Percentiles rank a stretch among this genome's conserved stretches.
Evolutionary conservation across 2,888 invertebrate species (phyloP).

Genomic region (Spodoptera picta): DNA sequence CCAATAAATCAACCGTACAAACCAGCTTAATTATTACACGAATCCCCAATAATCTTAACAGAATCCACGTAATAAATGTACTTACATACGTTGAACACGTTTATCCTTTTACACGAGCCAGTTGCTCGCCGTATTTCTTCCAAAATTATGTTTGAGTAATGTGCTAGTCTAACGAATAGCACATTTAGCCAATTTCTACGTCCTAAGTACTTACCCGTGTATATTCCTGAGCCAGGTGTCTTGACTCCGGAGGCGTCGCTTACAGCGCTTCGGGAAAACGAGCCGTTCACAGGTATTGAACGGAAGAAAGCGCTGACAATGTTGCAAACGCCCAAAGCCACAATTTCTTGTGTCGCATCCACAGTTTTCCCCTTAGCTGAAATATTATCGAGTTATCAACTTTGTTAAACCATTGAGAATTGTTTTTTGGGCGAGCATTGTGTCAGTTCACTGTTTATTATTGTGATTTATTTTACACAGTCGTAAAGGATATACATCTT

Average conservation of each 20-base stretch:
- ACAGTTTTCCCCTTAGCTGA: slow-evolving; percentile 91
- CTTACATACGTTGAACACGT: slow-evolving; percentile 11
- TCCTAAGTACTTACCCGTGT: slow-evolving; percentile 87
- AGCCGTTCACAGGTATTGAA: slow-evolving; percentile 93
- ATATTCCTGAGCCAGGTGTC: slow-evolving; percentile 92
- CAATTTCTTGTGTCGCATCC: slow-evolving; percentile 94
- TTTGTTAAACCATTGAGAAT: slow-evolving; percentile 62
- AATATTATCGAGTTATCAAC: slow-evolving; percentile 61
- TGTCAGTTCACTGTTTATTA: slow-evolving; percentile 54
- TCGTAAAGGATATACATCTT: background rate
- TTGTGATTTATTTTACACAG: slow-evolving; percentile 45
- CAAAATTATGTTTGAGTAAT: slow-evolving; percentile 21
- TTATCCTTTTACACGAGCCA: slow-evolving; percentile 15
- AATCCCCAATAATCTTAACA: slow-evolving; percentile 28
- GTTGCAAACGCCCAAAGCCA: slow-evolving; percentile 93
- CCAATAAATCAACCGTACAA: slow-evolving; percentile 29
- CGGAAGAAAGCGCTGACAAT: slow-evolving; percentile 92
- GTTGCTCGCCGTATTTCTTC: slow-evolving; percentile 5
- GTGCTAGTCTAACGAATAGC: slow-evolving; percentile 21
- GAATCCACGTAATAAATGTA: slow-evolving; percentile 33
- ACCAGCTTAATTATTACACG: slow-evolving; percentile 36
- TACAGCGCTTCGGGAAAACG: slow-evolving; percentile 93
- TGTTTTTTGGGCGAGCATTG: slow-evolving; percentile 55
- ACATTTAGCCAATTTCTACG: slow-evolving; percentile 23
- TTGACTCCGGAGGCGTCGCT: slow-evolving; percentile 94